Conservation (phyloP, 2,797 vertebrate species). For the Myiothlypis coronata region DNA sequence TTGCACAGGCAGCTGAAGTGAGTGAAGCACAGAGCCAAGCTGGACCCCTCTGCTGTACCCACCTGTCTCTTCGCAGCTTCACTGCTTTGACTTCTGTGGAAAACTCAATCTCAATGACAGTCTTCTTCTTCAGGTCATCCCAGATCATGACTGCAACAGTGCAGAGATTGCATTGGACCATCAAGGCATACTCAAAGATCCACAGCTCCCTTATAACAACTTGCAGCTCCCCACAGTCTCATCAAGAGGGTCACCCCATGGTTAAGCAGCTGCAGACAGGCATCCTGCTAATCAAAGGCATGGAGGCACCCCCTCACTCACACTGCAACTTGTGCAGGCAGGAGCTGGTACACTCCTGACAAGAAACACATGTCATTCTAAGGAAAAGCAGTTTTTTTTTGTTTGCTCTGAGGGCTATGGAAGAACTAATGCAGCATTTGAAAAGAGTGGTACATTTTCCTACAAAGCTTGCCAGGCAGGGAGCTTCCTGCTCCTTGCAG, state of each 20-base stretch:
- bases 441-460: background rate
- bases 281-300: background rate
- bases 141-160: constrained; percentile 92
- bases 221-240: background rate
- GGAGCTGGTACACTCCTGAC: background rate
- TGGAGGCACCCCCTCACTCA: background rate
- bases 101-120: constrained; percentile 97
- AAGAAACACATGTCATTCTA: background rate
- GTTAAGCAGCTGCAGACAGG: background rate
- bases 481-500: background rate
- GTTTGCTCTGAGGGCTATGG: background rate
- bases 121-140: constrained; percentile 99
- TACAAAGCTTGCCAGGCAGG: background rate
- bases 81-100: constrained; percentile 98
- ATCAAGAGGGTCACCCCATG: background rate
- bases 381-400: background rate
- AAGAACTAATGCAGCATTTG: background rate
- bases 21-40: background rate
- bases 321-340: fast-evolving
- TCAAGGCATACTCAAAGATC: background rate
- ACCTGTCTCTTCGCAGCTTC: constrained; percentile 95
- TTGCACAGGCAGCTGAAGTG: background rate
- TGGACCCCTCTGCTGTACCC: background rate
- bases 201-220: background rate
- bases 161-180: background rate